Evolutionary conservation across 2,113 vertebrate genomes (phyloP), one percentile per base, ranked within the genome.

Genomic region (Eurystomus gularis): DNA sequence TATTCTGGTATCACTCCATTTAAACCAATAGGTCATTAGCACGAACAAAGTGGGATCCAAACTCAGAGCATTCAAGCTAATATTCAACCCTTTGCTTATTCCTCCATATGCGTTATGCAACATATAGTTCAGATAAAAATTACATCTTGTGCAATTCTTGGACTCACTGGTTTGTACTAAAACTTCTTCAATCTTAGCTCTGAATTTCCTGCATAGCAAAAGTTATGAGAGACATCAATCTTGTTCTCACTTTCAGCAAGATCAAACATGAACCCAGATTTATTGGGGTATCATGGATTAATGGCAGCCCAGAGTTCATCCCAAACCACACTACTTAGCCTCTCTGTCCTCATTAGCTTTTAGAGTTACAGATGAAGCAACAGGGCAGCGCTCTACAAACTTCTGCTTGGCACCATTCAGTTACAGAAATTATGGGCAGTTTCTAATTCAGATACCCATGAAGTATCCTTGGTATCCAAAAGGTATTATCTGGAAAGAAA

Each of bases 401-500:
- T 86, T 96, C 57, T 92, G 86, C 77, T 86, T 79, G 91, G 92
- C 44, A 28, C 57, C 86, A 76, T 65, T 77, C 33, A 46, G 73
- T 76, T 91, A 89, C 29, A 94, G 58, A 91, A 85, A 81, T 54
- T 51, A 69, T 11, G 42, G n/a, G 49, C 52, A 88, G 58, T 40
- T 64, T 95, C 91, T 82, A 78, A 46, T 76, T 73, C 86, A 87
- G 71, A 94, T 65, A 85, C 42, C 58, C 9, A 1, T 46, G 76
- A 90, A 93, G 51, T 35, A 83, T 64, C 72, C n/a, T 57, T 75
- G 82, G 81, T 92, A 86, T 49, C 73, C 69, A 82, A 94, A 89
- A 87, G 87, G 71, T 64, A 95, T 90, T 62, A 35, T 62, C 82
- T 97, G 82, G 78, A 91, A 96, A 97, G 96, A 86, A 97, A 97